Evolutionary conservation across 64 coral and sea anemone genomes (phyloP).

Genomic region (Montipora sp.): DNA sequence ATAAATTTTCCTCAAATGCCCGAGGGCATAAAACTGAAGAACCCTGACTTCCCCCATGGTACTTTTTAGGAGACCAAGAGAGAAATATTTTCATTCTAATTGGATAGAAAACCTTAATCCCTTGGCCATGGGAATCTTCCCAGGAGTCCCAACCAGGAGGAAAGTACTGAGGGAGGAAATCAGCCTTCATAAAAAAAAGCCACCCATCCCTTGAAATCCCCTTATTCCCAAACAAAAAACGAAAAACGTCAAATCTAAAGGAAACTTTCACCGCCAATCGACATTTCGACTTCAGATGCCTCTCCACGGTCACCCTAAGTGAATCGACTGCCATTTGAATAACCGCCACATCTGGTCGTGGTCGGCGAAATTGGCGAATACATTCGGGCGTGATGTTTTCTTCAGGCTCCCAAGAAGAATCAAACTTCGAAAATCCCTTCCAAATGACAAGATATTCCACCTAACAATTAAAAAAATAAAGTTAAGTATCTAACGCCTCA

Average conservation of each 20-base stretch:
- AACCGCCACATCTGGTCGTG: background rate
- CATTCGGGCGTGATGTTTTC: background rate
- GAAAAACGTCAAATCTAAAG: constrained; percentile 45
- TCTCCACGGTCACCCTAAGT: constrained; percentile 23
- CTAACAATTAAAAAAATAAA: background rate
- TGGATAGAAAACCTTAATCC: constrained; percentile 11
- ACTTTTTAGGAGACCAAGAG: background rate
- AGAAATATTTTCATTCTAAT: background rate
- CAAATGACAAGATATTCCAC: background rate
- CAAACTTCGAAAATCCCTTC: background rate
- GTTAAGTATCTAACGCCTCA: background rate
- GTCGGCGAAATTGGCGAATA: background rate
- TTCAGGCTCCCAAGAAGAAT: background rate
- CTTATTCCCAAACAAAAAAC: constrained; percentile 35
- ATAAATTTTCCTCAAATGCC: background rate
- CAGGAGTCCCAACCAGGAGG: constrained; percentile 2
- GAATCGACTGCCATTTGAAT: background rate
- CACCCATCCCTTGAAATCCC: background rate
- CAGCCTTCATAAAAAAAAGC: background rate
- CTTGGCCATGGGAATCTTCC: constrained; percentile 6
- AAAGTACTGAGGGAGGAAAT: constrained; percentile 21
- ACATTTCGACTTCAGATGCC: constrained; percentile 10
- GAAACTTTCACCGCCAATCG: constrained; percentile 8
- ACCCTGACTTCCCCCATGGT: background rate
- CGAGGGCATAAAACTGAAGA: background rate